Base-by-base conservation (phyloP, 2,888 invertebrate species). In the Hymenopus coronatus region DNA sequence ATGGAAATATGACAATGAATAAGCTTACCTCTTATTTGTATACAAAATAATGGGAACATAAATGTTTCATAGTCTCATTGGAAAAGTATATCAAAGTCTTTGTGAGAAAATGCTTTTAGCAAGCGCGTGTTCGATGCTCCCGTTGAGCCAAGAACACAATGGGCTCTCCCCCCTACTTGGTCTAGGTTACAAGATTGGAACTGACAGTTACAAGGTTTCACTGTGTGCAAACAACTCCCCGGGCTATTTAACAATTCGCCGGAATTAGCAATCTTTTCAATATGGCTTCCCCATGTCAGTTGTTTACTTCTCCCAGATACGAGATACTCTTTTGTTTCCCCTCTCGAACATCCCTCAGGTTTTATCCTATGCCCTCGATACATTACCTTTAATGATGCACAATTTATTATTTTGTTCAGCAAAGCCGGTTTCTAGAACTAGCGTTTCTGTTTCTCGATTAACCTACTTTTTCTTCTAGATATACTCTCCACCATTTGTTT, bases 151-250 rank as follows among this genome's bases (percentile, higher is more conserved):
- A 40, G 40, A 40, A 70, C 20, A 70, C 54, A 70, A 70, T 70
- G 54, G 54, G 54, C 20, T 70, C 54, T 70, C 54, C 54, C n/a
- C 54, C 54, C 54, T 70, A 25, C 54, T 70, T 20, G 54, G 20
- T 6, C 54, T 70, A 70, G 54, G 54, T 70, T 70, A 70, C 20
- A 70, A 86, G 70, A 89, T 84, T 46, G n/a, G 89, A 28, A 27
- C 70, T 89, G 89, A 89, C 89, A 89, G 88, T 70, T 88, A 89
- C 89, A 88, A 89, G 88, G 83, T 83, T 89, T 88, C 89, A 27
- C 86, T 81, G 25, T 81, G 86, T 40, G 86, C 86, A 86, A 86
- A 86, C 86, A 86, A 86, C 54, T 70, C 54, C 54, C 54, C 54
- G 54, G 54, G 54, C 54, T 70, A 70, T 70, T 70, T 70, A 70